Conservation (phyloP, 92 coral and sea anemone genomes). For the Actinostola sp. region DNA sequence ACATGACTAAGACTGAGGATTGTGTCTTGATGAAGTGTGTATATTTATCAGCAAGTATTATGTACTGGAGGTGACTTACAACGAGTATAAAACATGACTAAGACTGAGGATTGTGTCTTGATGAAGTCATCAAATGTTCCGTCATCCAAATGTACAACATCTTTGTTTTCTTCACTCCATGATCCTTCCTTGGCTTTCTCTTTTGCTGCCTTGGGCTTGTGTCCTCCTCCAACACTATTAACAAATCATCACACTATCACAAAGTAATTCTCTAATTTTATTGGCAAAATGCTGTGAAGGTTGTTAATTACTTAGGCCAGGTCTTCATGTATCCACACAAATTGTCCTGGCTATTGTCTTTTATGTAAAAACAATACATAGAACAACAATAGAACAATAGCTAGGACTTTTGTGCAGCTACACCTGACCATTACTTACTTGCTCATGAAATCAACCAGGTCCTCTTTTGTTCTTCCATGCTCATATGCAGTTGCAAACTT, state of each 20-base stretch:
- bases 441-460: conserved; percentile 82
- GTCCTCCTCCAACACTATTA: conserved; percentile 11
- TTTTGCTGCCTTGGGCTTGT: conserved; percentile 1
- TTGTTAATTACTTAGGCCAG: no score
- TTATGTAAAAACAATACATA: no score
- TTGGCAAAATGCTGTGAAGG: no score
- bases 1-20: background rate
- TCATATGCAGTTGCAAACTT: conserved; percentile 74
- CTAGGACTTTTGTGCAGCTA: no score
- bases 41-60: background rate
- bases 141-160: conserved; percentile 82
- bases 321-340: no score
- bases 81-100: conserved; percentile 98
- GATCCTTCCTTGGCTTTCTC: conserved; percentile 58
- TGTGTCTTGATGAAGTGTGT: no score
- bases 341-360: no score
- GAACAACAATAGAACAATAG: no score
- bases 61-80: conserved; percentile 92
- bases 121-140: conserved; percentile 75
- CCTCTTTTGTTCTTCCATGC: conserved; percentile 85
- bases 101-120: conserved; percentile 74
- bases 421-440: conserved; percentile 55
- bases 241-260: background rate
- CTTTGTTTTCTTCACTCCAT: conserved; percentile 84
- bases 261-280: background rate